phyloP scores from a whole-genome alignment of 2,113 vertebrate species.

The Bucco capensis region DNA sequence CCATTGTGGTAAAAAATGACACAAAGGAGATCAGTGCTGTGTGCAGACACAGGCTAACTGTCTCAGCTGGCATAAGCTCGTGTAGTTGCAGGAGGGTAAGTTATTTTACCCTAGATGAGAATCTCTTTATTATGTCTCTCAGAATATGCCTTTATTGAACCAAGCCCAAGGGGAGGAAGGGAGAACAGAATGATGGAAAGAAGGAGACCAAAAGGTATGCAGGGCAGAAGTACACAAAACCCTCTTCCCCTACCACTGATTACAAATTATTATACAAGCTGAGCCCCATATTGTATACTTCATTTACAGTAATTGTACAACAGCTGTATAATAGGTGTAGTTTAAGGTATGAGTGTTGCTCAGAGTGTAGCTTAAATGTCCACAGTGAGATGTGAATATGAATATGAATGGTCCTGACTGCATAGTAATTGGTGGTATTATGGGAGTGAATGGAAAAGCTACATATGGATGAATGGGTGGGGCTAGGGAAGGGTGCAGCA shows the following conservation, averaged over 20 bases:
- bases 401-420: conserved; percentile 76
- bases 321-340: conserved; percentile 80
- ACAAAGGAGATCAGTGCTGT: not conserved
- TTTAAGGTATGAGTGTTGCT: conserved; percentile 75
- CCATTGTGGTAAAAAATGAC: not conserved
- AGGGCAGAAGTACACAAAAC: conserved; percentile 37
- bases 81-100: not conserved
- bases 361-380: conserved; percentile 76
- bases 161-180: conserved; percentile 12
- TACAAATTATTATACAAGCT: conserved; percentile 56
- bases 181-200: not conserved
- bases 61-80: not conserved
- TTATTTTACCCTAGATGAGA: conserved; percentile 29
- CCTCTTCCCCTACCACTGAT: conserved; percentile 44
- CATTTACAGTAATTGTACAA: conserved; percentile 76
- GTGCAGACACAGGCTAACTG: not conserved
- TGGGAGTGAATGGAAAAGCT: conserved; percentile 73
- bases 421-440: conserved; percentile 80
- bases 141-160: conserved; percentile 32
- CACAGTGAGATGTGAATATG: conserved; percentile 78
- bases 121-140: conserved; percentile 16
- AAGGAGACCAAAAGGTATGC: not conserved
- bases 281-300: conserved; percentile 69
- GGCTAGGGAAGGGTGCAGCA: conserved; percentile 62
- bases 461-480: conserved; percentile 78